Percentiles rank a stretch among this genome's conserved stretches.
Conservation (phyloP, 1,140 invertebrate genomes). For the Pteromalus puparum region DNA sequence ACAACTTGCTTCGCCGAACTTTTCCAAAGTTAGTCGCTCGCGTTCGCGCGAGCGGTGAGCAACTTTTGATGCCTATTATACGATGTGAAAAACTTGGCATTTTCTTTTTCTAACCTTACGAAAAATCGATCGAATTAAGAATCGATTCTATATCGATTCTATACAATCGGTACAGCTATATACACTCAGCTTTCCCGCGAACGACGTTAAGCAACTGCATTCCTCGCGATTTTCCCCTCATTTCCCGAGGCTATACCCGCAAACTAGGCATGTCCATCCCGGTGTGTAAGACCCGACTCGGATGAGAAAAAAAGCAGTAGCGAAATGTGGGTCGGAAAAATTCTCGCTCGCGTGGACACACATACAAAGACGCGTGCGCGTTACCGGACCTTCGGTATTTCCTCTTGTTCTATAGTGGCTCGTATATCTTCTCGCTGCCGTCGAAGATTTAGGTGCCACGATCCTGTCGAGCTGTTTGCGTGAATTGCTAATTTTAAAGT, state of each 20-base stretch:
- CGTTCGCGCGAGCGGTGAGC: no score
- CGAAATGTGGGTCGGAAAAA: constrained; percentile 6
- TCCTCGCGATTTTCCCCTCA: neutral
- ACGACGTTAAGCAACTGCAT: neutral
- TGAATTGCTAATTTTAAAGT: no score
- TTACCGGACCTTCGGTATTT: constrained; percentile 4
- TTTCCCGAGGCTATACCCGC: no score
- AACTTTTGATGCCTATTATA: neutral
- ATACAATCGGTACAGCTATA: no score
- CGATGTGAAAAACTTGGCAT: neutral
- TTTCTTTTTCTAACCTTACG: neutral
- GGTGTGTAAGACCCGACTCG: neutral
- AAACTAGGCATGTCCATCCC: neutral
- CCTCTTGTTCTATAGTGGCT: neutral
- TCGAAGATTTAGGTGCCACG: neutral
- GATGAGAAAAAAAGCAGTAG: neutral
- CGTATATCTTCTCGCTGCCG: neutral
- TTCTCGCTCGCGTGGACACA: neutral
- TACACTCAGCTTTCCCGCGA: no score
- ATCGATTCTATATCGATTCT: no score
- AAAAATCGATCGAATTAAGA: no score
- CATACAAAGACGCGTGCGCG: neutral
- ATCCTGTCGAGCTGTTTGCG: no score
- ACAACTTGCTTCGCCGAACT: neutral
- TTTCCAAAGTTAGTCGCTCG: neutral